Base-by-base conservation (phyloP, 2,797 vertebrate genomes). In the Chelon auratus region DNA sequence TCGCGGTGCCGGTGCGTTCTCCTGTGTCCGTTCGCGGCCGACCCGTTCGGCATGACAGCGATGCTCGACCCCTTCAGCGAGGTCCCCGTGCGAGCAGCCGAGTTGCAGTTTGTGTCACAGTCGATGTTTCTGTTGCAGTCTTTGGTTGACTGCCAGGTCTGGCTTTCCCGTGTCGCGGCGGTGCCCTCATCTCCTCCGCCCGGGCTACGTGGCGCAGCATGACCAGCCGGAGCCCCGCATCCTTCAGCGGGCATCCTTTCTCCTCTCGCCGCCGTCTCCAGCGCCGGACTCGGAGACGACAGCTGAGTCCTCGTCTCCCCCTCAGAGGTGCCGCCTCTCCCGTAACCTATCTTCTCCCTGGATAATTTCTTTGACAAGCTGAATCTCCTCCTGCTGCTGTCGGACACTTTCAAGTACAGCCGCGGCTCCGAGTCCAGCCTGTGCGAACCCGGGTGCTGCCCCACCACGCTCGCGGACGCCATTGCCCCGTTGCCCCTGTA, bases 351-450 rank as follows among this genome's bases (percentile, higher is more conserved):
- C 81, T 83, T 89, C 72, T 93, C 91, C 72, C 76, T 71, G 68
- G 92, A 85, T 2, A 80, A 36, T 61, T 79, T 92, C 83, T 86
- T 85, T 74, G 64, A 73, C 54, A 72, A 72, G 9, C 56, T 6
- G 59, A 83, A 75, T 80, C 91, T 94, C 85, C 91, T 94, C 59
- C 83, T 83, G 73, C 83, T 83, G 73, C 91, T 90, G 72, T 76
- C 79, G 54, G 81, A n/a, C 68, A 88, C 78, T 73, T 93, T 94
- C 59, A 91, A 87, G 72, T 93, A 64, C 45, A 93, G 90, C 12
- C 89, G 91, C 24, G 92, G 92, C n/a, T 96, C 94, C 50, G 91
- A 76, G 42, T 95, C 94, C 81, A 95, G 82, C 13, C 89, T 87
- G 51, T 94, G 92, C 55, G 84, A 91, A 77, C 79, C 89, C 39